Conservation (phyloP, 92 coral and sea anemone genomes). For the Umimayanthus chanpuru region DNA sequence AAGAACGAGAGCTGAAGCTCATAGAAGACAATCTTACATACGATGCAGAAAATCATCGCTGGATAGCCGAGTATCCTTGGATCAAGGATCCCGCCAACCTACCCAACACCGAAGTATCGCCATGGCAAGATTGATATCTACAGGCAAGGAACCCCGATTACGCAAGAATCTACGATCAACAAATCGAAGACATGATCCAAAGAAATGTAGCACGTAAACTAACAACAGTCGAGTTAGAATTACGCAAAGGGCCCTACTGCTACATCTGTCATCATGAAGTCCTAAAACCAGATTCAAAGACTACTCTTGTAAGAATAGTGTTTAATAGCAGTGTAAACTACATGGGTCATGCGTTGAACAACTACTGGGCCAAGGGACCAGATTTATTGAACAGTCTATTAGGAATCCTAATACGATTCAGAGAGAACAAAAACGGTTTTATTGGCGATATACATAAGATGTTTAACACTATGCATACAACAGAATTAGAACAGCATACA, state of each 20-base stretch:
- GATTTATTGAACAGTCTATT: too few relatives aligned
- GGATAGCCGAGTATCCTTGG: conserved; percentile 50
- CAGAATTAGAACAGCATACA: too few relatives aligned
- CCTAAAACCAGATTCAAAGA: too few relatives aligned
- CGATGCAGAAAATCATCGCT: conserved; percentile 9
- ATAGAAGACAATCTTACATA: conserved; percentile 30
- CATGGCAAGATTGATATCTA: conserved; percentile 10
- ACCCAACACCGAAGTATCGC: conserved; percentile 17
- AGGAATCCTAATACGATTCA: too few relatives aligned
- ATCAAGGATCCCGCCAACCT: conserved; percentile 30
- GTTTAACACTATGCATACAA: too few relatives aligned
- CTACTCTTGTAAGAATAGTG: too few relatives aligned
- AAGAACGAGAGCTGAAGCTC: conserved; percentile 42
- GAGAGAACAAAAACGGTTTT: too few relatives aligned
- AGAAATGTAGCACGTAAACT: conserved; percentile 16
- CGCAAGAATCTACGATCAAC: neutral
- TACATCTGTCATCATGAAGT: too few relatives aligned
- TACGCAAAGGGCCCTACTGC: neutral
- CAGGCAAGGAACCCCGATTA: conserved; percentile 5
- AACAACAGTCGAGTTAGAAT: neutral
- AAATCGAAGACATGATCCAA: conserved; percentile 22
- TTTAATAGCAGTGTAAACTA: too few relatives aligned
- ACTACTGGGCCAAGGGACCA: too few relatives aligned
- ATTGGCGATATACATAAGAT: too few relatives aligned
- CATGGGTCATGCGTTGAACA: too few relatives aligned